phyloP scores from a whole-genome alignment of 1,140 invertebrate species.

The Magallana angulata region DNA sequence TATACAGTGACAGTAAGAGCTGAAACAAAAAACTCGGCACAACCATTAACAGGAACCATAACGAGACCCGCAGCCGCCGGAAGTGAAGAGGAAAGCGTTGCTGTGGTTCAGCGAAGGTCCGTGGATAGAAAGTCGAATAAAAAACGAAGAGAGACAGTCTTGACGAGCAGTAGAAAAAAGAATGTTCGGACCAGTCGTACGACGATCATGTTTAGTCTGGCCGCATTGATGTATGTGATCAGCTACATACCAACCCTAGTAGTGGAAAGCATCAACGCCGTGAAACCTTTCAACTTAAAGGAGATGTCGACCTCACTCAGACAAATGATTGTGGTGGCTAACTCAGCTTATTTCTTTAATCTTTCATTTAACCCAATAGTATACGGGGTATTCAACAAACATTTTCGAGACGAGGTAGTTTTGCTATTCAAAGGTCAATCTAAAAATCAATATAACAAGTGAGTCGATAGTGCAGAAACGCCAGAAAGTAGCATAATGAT shows the following conservation, averaged over 20 bases:
- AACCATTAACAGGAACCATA: too few species aligned
- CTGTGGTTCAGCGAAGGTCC: background rate
- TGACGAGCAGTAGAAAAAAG: background rate
- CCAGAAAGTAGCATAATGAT: too few species aligned
- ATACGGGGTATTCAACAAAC: constrained; percentile 18
- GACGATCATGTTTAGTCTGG: constrained; percentile 18
- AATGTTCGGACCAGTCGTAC: background rate
- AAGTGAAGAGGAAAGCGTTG: background rate
- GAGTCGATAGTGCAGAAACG: too few species aligned
- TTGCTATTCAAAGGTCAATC: background rate
- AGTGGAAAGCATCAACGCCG: constrained; percentile 1
- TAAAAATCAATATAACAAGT: background rate
- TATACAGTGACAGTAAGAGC: too few species aligned
- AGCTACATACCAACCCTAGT: background rate
- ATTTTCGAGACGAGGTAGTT: constrained; percentile 14
- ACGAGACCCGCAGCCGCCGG: background rate
- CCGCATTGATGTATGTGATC: background rate
- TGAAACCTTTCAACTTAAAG: background rate
- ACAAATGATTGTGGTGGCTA: background rate
- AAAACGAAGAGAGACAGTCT: background rate
- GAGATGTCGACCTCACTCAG: background rate
- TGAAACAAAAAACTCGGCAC: too few species aligned
- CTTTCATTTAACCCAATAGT: constrained; percentile 27
- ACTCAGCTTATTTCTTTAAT: constrained; percentile 21
- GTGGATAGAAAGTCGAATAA: too few species aligned